Conservation (phyloP, 1,140 invertebrate genomes). For the Battus philenor region DNA sequence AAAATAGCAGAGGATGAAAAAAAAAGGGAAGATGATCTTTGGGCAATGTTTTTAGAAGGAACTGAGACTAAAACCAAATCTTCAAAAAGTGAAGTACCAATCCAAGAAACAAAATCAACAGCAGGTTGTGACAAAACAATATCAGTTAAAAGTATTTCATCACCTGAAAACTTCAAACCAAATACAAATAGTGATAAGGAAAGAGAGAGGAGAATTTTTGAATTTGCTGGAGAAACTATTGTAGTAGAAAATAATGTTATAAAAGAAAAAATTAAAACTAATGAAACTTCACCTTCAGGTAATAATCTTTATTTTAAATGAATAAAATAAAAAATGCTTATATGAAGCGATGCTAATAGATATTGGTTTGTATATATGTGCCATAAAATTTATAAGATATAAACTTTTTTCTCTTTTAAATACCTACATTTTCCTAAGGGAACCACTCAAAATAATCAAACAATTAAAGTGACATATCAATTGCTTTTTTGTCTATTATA, state of each 20-base stretch:
- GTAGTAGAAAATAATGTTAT: conserved; percentile 69
- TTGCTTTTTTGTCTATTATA: too few relatives aligned
- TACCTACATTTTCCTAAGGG: too few relatives aligned
- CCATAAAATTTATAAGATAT: too few relatives aligned
- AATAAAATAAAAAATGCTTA: too few relatives aligned
- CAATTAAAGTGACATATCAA: too few relatives aligned
- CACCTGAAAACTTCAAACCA: conserved; percentile 17
- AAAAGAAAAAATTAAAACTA: conserved; percentile 59
- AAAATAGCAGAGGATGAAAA: conserved; percentile 79
- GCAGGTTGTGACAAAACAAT: conserved; percentile 18
- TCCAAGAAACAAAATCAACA: conserved; percentile 14
- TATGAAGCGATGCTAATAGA: too few relatives aligned
- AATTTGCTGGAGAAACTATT: conserved; percentile 71
- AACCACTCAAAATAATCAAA: too few relatives aligned
- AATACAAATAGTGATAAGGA: conserved; percentile 38
- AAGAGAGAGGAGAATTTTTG: conserved; percentile 59
- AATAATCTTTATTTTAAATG: too few relatives aligned
- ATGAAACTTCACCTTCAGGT: conserved; percentile 40
- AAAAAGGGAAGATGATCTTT: conserved; percentile 82
- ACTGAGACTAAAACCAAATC: conserved; percentile 76
- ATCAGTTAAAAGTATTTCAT: conserved; percentile 20
- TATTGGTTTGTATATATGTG: too few relatives aligned
- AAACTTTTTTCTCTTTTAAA: conserved; percentile 10
- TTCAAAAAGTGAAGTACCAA: conserved; percentile 22
- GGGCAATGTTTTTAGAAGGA: conserved; percentile 85